These are phyloP conservation scores for Eulimnadia texana DNA, from an alignment of 1,140 invertebrate genomes.

Conservation along the genomic window DNA sequence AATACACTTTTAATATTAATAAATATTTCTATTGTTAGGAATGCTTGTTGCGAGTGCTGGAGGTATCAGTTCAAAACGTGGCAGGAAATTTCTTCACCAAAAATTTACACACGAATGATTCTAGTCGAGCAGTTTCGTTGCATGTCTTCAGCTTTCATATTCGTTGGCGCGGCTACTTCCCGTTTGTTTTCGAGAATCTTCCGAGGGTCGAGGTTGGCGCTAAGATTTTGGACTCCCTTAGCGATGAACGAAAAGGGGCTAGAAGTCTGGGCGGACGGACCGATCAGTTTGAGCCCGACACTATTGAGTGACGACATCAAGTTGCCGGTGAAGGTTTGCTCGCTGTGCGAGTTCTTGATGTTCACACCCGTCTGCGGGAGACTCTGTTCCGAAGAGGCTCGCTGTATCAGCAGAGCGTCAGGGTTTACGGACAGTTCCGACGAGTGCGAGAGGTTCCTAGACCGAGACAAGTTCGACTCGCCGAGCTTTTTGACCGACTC, in stretches of 20 bases:
- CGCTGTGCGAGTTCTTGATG: conserved; percentile 59
- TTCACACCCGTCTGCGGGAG: conserved; percentile 29
- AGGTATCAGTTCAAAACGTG: too few relatives aligned
- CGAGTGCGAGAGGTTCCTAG: conserved; percentile 39
- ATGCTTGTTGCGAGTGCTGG: too few relatives aligned
- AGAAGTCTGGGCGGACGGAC: not conserved
- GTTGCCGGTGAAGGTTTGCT: conserved; percentile 52
- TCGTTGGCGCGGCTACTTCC: not conserved
- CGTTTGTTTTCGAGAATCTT: conserved; percentile 42
- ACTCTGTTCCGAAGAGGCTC: conserved; percentile 11
- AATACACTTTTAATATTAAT: too few relatives aligned
- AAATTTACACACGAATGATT: conserved; percentile 3
- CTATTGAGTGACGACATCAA: conserved; percentile 36
- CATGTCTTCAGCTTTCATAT: not conserved
- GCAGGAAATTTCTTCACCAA: too few relatives aligned
- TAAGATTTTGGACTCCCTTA: conserved; percentile 64
- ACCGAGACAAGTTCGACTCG: conserved; percentile 29
- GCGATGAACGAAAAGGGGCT: conserved; percentile 61
- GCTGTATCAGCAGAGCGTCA: not conserved
- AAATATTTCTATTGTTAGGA: too few relatives aligned
- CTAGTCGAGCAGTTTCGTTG: not conserved
- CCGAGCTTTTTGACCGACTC: conserved; percentile 20
- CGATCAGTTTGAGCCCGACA: conserved; percentile 10
- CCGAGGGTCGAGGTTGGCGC: conserved; percentile 64
- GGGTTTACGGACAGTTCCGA: conserved; percentile 30